Evolutionary conservation across 1,140 invertebrate genomes (phyloP).

Genomic region (Plectrocnemia conspersa): DNA sequence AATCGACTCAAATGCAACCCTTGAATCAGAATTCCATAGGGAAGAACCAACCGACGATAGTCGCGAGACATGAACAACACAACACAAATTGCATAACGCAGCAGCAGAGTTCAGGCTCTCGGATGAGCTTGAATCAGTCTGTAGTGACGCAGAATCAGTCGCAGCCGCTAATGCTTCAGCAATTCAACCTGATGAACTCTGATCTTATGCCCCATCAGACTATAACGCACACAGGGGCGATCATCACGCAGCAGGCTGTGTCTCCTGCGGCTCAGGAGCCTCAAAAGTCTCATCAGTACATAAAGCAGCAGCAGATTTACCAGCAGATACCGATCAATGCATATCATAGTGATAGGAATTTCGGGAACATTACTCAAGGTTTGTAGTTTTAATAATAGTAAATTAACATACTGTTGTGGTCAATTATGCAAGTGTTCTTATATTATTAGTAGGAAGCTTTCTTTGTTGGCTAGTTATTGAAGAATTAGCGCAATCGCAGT

Average conservation of each 20-base stretch:
- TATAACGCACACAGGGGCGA: not conserved
- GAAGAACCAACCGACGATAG: constrained; percentile 14
- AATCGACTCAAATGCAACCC: too few species aligned
- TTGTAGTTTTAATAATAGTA: not conserved
- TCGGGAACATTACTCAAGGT: constrained; percentile 24
- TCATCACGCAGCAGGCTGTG: constrained; percentile 20
- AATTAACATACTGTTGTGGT: not conserved
- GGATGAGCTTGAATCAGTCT: not conserved
- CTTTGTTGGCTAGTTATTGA: too few species aligned
- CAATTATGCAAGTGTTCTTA: too few species aligned
- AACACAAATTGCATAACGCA: constrained; percentile 6
- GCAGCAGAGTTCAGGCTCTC: constrained; percentile 10
- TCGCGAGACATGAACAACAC: constrained; percentile 17
- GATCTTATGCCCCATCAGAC: constrained; percentile 15
- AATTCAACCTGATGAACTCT: constrained; percentile 20
- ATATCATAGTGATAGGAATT: constrained; percentile 32
- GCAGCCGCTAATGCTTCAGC: constrained; percentile 28
- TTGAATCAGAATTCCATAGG: too few species aligned
- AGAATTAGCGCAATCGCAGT: too few species aligned
- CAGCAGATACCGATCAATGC: constrained; percentile 20
- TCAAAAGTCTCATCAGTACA: constrained; percentile 30
- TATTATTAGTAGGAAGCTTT: too few species aligned
- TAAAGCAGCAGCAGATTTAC: constrained; percentile 26
- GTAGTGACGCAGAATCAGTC: constrained; percentile 18
- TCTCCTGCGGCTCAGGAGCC: constrained; percentile 7